Evolutionary conservation across 2,888 invertebrate species (phyloP), one percentile per base, ranked within the genome.

Genomic region (Prosapia bicincta): DNA sequence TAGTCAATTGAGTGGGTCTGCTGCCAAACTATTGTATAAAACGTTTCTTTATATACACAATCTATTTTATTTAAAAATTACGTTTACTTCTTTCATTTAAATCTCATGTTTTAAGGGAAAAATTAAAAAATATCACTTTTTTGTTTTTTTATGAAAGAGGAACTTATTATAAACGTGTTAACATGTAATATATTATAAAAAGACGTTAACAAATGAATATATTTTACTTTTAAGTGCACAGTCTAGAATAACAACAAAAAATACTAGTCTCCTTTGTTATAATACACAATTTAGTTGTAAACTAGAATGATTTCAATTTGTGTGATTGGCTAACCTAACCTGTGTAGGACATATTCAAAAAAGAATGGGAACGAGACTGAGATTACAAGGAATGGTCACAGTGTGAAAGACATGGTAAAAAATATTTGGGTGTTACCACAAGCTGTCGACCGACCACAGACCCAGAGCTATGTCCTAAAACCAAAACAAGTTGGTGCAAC

Each of bases 341-440:
- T 38, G 38, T 65, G n/a, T 65, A 13, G 23, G 65, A n/a, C 65
- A 65, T 65, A 65, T 65, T 20, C 65, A 65, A 23, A 25, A 69
- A 74, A 25, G 77, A 15, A 77, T 78, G 78, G 78, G 78, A 13
- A 54, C 72, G 15, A 26, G 77, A 26, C 72, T 74, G n/a, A 26
- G 75, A 81, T 82, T 71, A 71, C 80, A 66, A 71, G 78, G 10
- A 78, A 80, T 75, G 67, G 77, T 10, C 66, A 80, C 74, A 77
- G 77, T 13, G 65, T 77, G 9, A 79, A 79, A 65, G 72, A 77
- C 6, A 81, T 81, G 80, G 80, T 79, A 69, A 79, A 78, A 70
- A 81, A 76, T 6, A 76, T 82, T 69, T 82, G 80, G 81, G 81
- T 81, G 1, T 78, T 78, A 75, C 26, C 82, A 81, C 67, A 79